Conservation (phyloP, 2,797 vertebrate species). For the Neostethus bicornis region DNA sequence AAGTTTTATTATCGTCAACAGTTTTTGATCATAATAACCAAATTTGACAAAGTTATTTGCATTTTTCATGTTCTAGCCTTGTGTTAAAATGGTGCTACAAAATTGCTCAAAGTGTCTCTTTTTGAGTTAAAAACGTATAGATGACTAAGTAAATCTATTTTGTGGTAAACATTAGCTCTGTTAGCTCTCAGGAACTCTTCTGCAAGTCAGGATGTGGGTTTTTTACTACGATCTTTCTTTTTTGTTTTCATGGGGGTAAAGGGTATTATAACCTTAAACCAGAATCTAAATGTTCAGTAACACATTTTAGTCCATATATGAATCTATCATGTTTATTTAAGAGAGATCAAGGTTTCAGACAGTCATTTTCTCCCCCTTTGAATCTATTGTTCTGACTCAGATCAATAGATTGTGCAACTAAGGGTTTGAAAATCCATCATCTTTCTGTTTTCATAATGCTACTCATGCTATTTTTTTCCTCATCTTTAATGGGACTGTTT, state of each 20-base stretch:
- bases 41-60: too few relatives aligned
- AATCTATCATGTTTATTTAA: not conserved
- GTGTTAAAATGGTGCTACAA: too few relatives aligned
- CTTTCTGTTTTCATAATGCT: not conserved
- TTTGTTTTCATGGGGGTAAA: not conserved
- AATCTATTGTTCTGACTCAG: conserved; percentile 15
- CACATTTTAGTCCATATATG: not conserved
- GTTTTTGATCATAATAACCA: not conserved
- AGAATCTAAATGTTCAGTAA: not conserved
- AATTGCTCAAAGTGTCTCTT: not conserved
- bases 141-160: not conserved
- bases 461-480: conserved; percentile 2
- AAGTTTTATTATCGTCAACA: not conserved
- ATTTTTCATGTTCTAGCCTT: too few relatives aligned
- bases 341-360: not conserved
- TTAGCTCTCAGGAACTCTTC: not conserved
- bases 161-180: conserved; percentile 26
- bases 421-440: not conserved
- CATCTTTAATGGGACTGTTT: conserved; percentile 46
- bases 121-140: not conserved
- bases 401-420: conserved; percentile 4
- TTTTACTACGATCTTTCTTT: too few relatives aligned
- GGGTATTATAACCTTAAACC: not conserved
- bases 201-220: conserved; percentile 16
- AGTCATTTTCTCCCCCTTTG: conserved; percentile 29